Evolutionary conservation across 2,797 vertebrate species (phyloP), one percentile per base, ranked within the genome.

Genomic region (Toxotes lorentzi): DNA sequence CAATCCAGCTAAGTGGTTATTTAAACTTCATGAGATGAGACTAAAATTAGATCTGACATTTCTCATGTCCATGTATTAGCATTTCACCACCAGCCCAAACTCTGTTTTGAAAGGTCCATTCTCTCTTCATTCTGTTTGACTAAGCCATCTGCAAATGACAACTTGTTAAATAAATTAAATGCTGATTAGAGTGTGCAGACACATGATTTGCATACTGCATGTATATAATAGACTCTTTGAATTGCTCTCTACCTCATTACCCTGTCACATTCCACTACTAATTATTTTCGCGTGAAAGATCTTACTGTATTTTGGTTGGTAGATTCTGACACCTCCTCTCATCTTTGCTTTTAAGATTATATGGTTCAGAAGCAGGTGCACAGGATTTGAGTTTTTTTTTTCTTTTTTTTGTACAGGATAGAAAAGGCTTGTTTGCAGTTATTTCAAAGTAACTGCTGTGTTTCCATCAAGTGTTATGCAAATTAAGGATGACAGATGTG

Each of bases 11-110:
- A 77, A 85, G 40, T 84, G 74, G 59, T 83, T 84, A 79, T 84
- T 78, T 78, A 78, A 73, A 58, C 73, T 76, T 83, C 60, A 69
- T 51, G 76, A 81, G 78, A 87, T 76, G 68, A 73, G 73, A 68
- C 43, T 71, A 24, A 85, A 88, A 91, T 91, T 86, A 79, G 82
- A 86, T 89, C 81, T 83, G 84, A 87, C 81, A 82, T 78, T 85
- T 83, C 65, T 76, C 64, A 21, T 79, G 76, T 79, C 66, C 57
- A 12, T 60, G 38, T 65, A 69, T 70, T 76, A 82, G 53, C 71
- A 79, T 86, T 83, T 75, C 63, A 71, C 69, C 62, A 67, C 7
- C 14, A 51, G 48, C 62, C 45, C 62, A 75, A 70, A 81, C 57
- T 60, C 51, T 50, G 27, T 70, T 86, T 79, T 56, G 53, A 77